Evolutionary conservation across 2,113 vertebrate genomes (phyloP).

Genomic region (Daubentonia madagascariensis): DNA sequence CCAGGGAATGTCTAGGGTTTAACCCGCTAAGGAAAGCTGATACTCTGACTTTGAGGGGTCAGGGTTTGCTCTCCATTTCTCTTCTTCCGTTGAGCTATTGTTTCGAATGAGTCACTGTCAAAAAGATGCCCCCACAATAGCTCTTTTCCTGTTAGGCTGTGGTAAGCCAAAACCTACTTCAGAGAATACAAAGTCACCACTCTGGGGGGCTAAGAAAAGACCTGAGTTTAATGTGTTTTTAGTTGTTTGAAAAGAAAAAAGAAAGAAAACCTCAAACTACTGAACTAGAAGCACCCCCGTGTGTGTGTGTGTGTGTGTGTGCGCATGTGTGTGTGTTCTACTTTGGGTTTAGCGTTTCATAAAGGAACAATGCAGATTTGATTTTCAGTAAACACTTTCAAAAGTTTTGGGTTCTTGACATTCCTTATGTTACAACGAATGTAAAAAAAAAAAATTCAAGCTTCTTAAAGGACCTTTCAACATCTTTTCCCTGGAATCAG

Average conservation of each 20-base stretch:
- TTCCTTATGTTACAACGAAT: not conserved
- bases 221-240: conserved; percentile 25
- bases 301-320: not conserved
- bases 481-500: not conserved
- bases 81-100: not conserved
- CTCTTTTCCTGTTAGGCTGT: conserved; percentile 55
- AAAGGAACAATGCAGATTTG: not conserved
- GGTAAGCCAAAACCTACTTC: conserved; percentile 69
- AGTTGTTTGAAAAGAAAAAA: conserved; percentile 21
- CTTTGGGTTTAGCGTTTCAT: not conserved
- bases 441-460: not conserved
- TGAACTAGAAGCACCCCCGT: not conserved
- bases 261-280: conserved; percentile 60
- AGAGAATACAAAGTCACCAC: conserved; percentile 53
- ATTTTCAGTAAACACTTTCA: not conserved
- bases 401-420: not conserved
- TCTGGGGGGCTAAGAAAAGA: conserved; percentile 29
- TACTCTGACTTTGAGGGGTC: not conserved
- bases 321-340: not conserved
- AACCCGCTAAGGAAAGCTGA: too few species aligned
- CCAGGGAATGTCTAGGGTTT: not conserved
- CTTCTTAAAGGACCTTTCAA: not conserved
- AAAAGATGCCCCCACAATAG: not conserved
- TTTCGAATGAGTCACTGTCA: not conserved
- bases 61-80: not conserved